Conservation (phyloP, 1,140 invertebrate species). For the Bilobella aurantiaca region DNA sequence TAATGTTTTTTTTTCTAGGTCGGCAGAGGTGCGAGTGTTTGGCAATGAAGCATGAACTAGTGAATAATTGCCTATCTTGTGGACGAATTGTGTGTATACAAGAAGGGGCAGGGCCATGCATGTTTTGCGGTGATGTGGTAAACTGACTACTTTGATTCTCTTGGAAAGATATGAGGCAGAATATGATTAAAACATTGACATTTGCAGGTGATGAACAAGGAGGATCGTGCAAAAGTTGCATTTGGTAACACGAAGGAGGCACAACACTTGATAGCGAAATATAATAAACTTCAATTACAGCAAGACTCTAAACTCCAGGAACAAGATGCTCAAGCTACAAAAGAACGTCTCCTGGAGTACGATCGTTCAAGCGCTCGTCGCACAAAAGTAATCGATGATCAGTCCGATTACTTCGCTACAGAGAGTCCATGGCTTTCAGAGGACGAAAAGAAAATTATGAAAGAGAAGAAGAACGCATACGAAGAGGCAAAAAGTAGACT, state of each 20-base stretch:
- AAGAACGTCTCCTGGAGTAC: conserved; percentile 74
- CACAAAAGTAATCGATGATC: conserved; percentile 87
- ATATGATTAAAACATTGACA: background rate
- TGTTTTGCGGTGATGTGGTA: conserved; percentile 68
- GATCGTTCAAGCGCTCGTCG: conserved; percentile 72
- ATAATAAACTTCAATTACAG: conserved; percentile 20
- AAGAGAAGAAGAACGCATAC: conserved; percentile 53
- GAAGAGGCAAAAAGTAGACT: conserved; percentile 52
- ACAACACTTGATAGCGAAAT: conserved; percentile 25
- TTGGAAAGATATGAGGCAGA: background rate
- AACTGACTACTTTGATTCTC: background rate
- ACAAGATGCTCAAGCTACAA: conserved; percentile 62
- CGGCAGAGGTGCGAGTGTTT: conserved; percentile 83
- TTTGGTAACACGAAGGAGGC: conserved; percentile 25
- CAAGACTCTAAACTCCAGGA: conserved; percentile 34
- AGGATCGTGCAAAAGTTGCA: conserved; percentile 41
- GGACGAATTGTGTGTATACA: conserved; percentile 90
- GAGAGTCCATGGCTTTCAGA: conserved; percentile 69
- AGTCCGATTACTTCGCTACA: conserved; percentile 80
- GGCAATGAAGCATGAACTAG: conserved; percentile 73
- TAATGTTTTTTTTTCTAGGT: conserved; percentile 44
- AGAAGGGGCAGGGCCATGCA: conserved; percentile 61
- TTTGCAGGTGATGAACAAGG: conserved; percentile 51
- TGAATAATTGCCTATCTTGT: conserved; percentile 90
- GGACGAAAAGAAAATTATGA: conserved; percentile 55